Percentiles rank a stretch among this genome's conserved stretches.
These are phyloP conservation scores for Podarcis raffonei DNA, from an alignment of 2,113 vertebrate species.

Conservation along the genomic window DNA sequence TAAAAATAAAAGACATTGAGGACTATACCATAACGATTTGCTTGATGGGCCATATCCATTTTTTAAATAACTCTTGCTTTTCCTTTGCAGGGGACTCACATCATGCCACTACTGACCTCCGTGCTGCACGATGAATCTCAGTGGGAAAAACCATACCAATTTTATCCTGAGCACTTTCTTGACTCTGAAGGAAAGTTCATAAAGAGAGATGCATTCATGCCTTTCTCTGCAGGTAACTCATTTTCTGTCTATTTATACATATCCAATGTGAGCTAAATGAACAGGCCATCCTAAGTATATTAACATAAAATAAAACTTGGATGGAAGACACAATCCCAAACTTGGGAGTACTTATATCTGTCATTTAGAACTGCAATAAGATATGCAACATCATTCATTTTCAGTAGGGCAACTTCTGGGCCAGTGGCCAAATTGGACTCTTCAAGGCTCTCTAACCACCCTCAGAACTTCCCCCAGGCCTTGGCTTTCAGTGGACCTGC, in stretches of 20 bases:
- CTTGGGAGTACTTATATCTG: too few relatives aligned
- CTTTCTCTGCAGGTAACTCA: constrained; percentile 73
- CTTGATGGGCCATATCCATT: not conserved
- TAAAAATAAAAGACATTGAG: too few relatives aligned
- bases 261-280: not conserved
- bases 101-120: constrained; percentile 61
- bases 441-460: too few relatives aligned
- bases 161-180: constrained; percentile 78
- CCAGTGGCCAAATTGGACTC: not conserved
- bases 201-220: constrained; percentile 77
- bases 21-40: not conserved
- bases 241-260: not conserved
- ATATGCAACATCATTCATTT: not conserved
- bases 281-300: not conserved
- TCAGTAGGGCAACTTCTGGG: not conserved
- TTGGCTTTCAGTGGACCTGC: not conserved
- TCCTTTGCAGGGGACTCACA: constrained; percentile 58
- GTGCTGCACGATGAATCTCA: constrained; percentile 68
- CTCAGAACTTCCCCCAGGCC: too few relatives aligned
- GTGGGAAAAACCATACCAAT: constrained; percentile 72
- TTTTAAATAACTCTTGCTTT: not conserved
- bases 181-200: constrained; percentile 66
- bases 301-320: not conserved
- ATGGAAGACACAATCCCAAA: not conserved
- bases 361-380: not conserved